Conservation (phyloP, 2,113 vertebrate species). For the Trichomycterus rosablanca region DNA sequence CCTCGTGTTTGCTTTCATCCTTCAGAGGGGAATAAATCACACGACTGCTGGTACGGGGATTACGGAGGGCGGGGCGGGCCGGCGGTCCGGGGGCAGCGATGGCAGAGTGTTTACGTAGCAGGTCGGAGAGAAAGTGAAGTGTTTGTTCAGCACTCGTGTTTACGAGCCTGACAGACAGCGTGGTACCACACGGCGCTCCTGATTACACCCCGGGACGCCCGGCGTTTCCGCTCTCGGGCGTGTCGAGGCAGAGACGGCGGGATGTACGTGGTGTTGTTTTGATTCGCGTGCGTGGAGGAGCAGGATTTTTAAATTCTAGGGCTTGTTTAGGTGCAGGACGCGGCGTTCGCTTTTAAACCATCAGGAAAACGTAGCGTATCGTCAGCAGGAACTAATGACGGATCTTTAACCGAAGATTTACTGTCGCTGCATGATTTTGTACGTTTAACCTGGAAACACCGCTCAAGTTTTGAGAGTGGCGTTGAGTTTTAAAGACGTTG, state of each 20-base stretch:
- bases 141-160: background rate
- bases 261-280: slow-evolving; percentile 3
- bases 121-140: slow-evolving; percentile 11
- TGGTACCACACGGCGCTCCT: slow-evolving; percentile 22
- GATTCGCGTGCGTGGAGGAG: too few species aligned
- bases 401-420: too few species aligned
- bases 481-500: too few species aligned
- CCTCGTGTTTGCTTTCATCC: slow-evolving; percentile 44
- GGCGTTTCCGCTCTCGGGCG: slow-evolving; percentile 36
- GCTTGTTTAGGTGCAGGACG: too few species aligned
- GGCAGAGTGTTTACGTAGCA: slow-evolving; percentile 10
- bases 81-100: too few species aligned
- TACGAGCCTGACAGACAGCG: background rate
- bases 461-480: too few species aligned
- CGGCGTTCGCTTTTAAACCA: too few species aligned
- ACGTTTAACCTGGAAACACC: too few species aligned
- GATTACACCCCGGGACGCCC: slow-evolving; percentile 27
- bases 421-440: too few species aligned
- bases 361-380: too few species aligned
- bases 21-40: slow-evolving; percentile 43
- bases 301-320: too few species aligned
- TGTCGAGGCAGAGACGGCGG: slow-evolving; percentile 35
- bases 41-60: slow-evolving; percentile 17
- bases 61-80: slow-evolving; percentile 2
- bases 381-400: too few species aligned